Conservation (phyloP, 1,140 invertebrate genomes). For the Caenorhabditis elegans region DNA sequence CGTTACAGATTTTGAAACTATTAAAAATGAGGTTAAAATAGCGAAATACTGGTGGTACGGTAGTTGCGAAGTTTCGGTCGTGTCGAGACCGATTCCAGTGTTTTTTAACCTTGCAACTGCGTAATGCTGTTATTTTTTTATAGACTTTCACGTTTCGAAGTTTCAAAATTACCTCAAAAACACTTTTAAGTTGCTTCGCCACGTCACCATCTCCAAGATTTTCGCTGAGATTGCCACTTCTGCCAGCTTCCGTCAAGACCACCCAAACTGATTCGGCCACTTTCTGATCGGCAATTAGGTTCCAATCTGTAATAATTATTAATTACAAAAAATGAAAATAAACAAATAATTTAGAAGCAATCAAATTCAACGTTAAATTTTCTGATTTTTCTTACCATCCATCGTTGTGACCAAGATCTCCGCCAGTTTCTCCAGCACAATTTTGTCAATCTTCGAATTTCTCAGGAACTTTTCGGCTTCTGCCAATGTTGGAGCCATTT, state of each 20-base stretch:
- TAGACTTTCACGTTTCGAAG: too few species aligned
- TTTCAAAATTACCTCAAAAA: too few species aligned
- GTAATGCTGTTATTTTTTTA: too few species aligned
- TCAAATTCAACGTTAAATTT: not conserved
- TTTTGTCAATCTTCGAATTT: not conserved
- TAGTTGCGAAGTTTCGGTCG: too few species aligned
- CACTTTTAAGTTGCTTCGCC: not conserved
- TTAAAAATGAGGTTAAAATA: too few species aligned
- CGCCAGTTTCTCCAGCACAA: not conserved
- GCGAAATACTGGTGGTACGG: too few species aligned
- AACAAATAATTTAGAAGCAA: not conserved
- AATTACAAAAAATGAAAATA: too few species aligned
- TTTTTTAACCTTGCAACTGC: too few species aligned
- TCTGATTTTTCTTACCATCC: not conserved
- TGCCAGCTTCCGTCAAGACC: not conserved
- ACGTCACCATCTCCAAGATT: not conserved
- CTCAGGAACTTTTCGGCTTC: not conserved
- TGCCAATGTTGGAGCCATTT: not conserved
- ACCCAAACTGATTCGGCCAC: not conserved
- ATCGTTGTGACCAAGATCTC: constrained; percentile 7
- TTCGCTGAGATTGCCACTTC: not conserved
- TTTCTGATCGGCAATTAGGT: not conserved
- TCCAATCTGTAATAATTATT: not conserved
- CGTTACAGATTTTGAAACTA: too few species aligned
- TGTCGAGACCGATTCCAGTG: too few species aligned